phyloP scores from a whole-genome alignment of 2,113 vertebrate genomes.

The Eulacestoma nigropectus region DNA sequence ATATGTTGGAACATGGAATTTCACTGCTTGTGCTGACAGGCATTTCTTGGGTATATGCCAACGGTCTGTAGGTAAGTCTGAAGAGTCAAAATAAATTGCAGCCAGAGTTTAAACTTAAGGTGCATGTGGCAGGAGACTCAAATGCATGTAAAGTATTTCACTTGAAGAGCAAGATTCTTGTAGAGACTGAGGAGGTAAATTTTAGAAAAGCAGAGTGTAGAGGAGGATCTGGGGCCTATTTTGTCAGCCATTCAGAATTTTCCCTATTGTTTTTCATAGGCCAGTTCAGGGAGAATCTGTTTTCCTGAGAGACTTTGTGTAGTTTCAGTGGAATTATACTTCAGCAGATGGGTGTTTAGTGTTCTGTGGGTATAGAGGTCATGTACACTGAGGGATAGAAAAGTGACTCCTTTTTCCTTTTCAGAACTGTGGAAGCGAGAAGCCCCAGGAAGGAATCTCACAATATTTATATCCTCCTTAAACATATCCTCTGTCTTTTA shows the following conservation, averaged over 20 bases:
- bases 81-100: background rate
- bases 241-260: background rate
- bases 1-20: conserved; percentile 90
- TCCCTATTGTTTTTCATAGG: background rate
- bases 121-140: background rate
- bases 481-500: background rate
- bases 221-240: background rate
- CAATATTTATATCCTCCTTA: background rate
- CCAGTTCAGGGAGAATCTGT: background rate
- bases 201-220: background rate
- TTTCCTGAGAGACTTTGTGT: background rate
- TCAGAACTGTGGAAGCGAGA: background rate
- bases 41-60: conserved; percentile 84
- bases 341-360: background rate
- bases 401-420: background rate
- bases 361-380: background rate
- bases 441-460: background rate
- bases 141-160: background rate
- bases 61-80: conserved; percentile 77
- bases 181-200: background rate
- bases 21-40: conserved; percentile 76
- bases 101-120: background rate
- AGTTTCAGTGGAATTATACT: background rate
- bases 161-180: background rate
- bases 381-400: background rate